Base-by-base conservation (phyloP, 2,797 vertebrate species). In the Lagocephalus sceleratus region DNA sequence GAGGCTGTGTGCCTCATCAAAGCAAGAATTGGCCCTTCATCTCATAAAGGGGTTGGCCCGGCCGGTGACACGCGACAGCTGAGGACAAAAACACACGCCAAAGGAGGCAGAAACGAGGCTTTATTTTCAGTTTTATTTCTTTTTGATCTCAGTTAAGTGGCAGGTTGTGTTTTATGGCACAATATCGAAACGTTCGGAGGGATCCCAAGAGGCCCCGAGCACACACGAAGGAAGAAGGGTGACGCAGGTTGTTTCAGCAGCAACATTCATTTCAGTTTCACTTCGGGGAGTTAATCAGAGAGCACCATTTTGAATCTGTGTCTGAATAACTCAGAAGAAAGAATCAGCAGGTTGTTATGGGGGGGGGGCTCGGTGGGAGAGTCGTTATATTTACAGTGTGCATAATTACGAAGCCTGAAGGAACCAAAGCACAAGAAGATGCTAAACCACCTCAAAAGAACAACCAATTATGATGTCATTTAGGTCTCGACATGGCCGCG, bases 71-170 rank as follows among this genome's bases (percentile, higher is more conserved):
- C 29, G 12, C 29, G 2, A 32, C 2, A 3, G 4, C 29, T 32
- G 29, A 42, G 40, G 16, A 42, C 40, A 42, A 42, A 32, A 47
- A 25, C 23, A 68, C 44, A 54, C 58, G 21, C 41, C 45, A 22
- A 20, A 57, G 20, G 15, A 56, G 12, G 7, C 58, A 52, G 40
- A 16, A 48, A 25, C 59, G 32, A 20, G 57, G 54, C 40, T 60
- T 44, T 82, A 42, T 74, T 82, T 82, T n/a, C 9, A 19, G 6
- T 42, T 42, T 76, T 65, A 65, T 75, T 66, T 70, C 16, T 21
- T 69, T 81, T 85, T 80, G 82, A 85, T 86, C 76, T 81, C 77
- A 73, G 88, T 87, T 90, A 88, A 88, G 75, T 83, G 82, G 87
- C 87, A 78, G 83, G 81, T 84, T 78, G 75, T 75, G 74, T 85